These are phyloP conservation scores for Xestia sexstrigata DNA, from an alignment of 2,888 invertebrate genomes.

Conservation along the genomic window DNA sequence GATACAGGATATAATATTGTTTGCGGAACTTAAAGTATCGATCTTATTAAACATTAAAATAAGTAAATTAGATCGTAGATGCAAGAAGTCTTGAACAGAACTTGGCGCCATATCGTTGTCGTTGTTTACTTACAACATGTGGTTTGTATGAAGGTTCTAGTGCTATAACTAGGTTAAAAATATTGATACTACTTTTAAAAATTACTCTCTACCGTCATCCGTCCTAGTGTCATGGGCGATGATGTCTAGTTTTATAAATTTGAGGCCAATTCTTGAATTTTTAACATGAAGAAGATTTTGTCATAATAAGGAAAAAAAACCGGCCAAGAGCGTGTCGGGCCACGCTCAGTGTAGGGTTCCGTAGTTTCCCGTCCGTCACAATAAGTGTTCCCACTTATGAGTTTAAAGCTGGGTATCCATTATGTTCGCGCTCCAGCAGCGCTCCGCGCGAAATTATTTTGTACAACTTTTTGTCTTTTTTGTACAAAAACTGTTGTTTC, in stretches of 20 bases:
- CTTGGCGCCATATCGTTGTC: not conserved
- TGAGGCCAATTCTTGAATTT: not conserved
- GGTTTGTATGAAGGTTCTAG: not conserved
- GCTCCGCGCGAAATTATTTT: too few relatives aligned
- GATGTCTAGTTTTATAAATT: not conserved
- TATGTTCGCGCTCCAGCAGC: too few relatives aligned
- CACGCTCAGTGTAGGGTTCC: too few relatives aligned
- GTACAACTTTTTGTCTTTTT: too few relatives aligned
- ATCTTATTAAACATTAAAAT: not conserved
- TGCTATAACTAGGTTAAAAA: not conserved
- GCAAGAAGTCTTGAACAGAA: not conserved
- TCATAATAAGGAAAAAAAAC: not conserved
- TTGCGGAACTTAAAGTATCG: not conserved
- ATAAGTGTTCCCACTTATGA: too few relatives aligned
- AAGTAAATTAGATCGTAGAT: not conserved
- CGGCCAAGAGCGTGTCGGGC: too few relatives aligned
- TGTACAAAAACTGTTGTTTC: too few relatives aligned
- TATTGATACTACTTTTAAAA: too few relatives aligned
- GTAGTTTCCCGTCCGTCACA: too few relatives aligned
- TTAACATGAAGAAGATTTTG: not conserved
- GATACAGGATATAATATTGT: not conserved
- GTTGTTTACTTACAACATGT: not conserved
- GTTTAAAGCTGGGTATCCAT: too few relatives aligned
- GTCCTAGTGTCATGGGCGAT: not conserved
- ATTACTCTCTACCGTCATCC: too few relatives aligned